Base-by-base conservation (phyloP, 2,113 vertebrate genomes). In the Rostratula benghalensis region DNA sequence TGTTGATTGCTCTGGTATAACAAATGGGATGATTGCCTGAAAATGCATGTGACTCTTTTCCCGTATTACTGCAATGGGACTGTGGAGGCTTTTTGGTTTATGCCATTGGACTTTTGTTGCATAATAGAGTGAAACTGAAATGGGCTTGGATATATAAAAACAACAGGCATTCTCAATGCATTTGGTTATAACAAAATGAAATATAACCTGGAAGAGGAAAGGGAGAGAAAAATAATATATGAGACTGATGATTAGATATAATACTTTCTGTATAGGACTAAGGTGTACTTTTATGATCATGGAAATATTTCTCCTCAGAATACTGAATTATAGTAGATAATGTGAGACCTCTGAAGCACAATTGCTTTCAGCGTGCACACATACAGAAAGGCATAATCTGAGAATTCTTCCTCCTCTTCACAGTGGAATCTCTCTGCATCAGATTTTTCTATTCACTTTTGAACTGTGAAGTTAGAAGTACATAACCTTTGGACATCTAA, bases 21-120 rank as follows among this genome's bases (percentile, higher is more conserved):
- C 9, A 73, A 61, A 74, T 61, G 4, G 4, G 0, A 1, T 41
- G 6, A 41, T 46, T 46, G 41, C 2, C 14, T 37, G 25, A 2
- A 91, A 69, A 74, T 14, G 43, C 3, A 21, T 67, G 21, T 11
- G 51, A 41, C 13, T 61, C 1, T 2, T 48, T 69, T 3, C 9
- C 5, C 65, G 2, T 48, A 24, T 51, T 89, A 11, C 6, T 45
- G 9, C 4, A n/a, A 15, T 61, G 23, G 2, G 68, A 30, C 13
- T 60, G 5, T 45, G 35, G 61, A 68, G 5, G 3, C n/a, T 16
- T 50, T 89, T 50, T 46, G 24, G 56, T 78, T 78, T 60, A 30
- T 33, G 18, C 23, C 39, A 30, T 7, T 57, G 2, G 8, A 43
- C 8, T 65, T 89, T 8, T 71, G 12, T 6, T 67, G 46, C 54